Evolutionary conservation across 2,113 vertebrate genomes (phyloP).

Genomic region (Willisornis vidua): DNA sequence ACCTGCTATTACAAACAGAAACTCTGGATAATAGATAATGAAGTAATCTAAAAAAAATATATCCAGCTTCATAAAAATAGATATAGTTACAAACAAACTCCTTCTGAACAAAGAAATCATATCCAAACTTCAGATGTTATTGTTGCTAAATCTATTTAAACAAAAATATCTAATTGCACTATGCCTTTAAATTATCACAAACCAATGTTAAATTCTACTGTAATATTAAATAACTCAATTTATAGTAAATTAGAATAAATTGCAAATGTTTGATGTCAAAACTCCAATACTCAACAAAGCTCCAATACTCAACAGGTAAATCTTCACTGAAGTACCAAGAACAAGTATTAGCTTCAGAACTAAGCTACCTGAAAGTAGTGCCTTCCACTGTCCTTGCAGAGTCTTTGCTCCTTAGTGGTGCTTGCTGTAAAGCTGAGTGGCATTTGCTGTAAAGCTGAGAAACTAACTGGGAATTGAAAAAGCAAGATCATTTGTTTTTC

Average conservation of each 20-base stretch:
- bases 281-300: background rate
- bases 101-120: background rate
- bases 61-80: background rate
- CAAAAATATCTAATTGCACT: background rate
- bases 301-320: background rate
- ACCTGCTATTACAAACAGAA: background rate
- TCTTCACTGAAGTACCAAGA: background rate
- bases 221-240: background rate
- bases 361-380: background rate
- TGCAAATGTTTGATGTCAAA: background rate
- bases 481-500: background rate
- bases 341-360: background rate
- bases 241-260: background rate
- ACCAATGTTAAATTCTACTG: background rate
- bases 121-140: background rate
- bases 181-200: background rate
- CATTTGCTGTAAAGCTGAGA: background rate
- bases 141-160: background rate
- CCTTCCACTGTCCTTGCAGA: background rate
- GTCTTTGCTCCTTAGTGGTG: background rate
- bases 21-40: background rate
- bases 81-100: background rate
- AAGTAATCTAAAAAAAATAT: background rate
- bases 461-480: background rate
- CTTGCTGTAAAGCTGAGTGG: too few species aligned